Evolutionary conservation across 2,113 vertebrate species (phyloP).

Genomic region (Eonycteris spelaea): DNA sequence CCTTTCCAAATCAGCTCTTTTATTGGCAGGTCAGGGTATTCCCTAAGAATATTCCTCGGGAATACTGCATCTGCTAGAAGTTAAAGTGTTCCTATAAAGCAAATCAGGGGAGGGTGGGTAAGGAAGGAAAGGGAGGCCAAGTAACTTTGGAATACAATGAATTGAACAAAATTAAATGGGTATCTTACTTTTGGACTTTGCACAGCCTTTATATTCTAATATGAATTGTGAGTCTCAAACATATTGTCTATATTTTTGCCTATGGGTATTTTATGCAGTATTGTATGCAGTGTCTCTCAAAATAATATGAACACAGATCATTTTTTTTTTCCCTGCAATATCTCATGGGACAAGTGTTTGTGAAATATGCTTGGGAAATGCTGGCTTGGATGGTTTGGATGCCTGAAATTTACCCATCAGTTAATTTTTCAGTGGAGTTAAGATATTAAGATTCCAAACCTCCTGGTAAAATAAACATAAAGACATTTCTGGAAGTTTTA

Average conservation of each 20-base stretch:
- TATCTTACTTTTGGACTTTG: background rate
- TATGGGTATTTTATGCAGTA: background rate
- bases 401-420: background rate
- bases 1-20: background rate
- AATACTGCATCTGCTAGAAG: background rate
- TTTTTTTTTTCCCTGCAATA: background rate
- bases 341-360: background rate
- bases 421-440: constrained; percentile 48
- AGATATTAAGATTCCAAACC: constrained; percentile 22
- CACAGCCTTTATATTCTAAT: background rate
- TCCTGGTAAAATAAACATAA: constrained; percentile 42
- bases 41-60: background rate
- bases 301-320: background rate
- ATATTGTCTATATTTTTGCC: background rate
- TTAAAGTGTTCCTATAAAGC: background rate
- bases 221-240: background rate
- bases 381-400: background rate
- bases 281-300: background rate
- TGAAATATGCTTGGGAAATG: constrained; percentile 20
- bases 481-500: background rate
- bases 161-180: background rate
- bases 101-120: background rate
- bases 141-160: background rate
- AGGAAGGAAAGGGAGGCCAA: background rate
- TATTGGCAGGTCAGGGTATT: background rate